Conservation (phyloP, 2,113 vertebrate genomes). For the Tyto alba region DNA sequence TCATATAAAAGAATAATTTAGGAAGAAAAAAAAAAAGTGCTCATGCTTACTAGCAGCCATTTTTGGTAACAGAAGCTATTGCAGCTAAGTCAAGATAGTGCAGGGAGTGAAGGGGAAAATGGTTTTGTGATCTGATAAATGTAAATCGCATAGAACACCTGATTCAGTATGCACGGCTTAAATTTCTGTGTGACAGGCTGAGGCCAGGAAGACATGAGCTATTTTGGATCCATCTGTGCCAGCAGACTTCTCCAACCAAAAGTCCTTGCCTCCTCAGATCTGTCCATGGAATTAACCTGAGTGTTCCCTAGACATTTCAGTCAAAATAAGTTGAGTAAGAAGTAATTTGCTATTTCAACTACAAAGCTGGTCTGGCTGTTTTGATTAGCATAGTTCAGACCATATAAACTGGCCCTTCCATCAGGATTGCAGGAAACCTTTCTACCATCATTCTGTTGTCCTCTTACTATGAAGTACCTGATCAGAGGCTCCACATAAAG, state of each 20-base stretch:
- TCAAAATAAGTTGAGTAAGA: not conserved
- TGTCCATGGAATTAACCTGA: not conserved
- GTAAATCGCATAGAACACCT: not conserved
- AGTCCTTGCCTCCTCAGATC: not conserved
- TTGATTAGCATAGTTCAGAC: not conserved
- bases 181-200: not conserved
- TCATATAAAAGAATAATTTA: not conserved
- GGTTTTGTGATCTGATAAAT: not conserved
- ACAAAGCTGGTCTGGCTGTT: not conserved
- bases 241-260: not conserved
- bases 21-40: not conserved
- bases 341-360: not conserved
- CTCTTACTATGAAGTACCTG: not conserved
- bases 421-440: not conserved
- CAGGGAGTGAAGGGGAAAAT: not conserved
- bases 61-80: not conserved
- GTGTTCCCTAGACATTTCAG: not conserved
- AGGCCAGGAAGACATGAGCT: not conserved
- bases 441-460: not conserved
- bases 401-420: not conserved
- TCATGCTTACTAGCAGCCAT: not conserved
- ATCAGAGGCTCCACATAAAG: not conserved
- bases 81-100: not conserved
- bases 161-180: not conserved
- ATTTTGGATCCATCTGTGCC: not conserved